Percentiles rank a stretch among this genome's conserved stretches.
phyloP scores from a whole-genome alignment of 2,113 vertebrate genomes.

The Stomatorhinus ivindoensis region DNA sequence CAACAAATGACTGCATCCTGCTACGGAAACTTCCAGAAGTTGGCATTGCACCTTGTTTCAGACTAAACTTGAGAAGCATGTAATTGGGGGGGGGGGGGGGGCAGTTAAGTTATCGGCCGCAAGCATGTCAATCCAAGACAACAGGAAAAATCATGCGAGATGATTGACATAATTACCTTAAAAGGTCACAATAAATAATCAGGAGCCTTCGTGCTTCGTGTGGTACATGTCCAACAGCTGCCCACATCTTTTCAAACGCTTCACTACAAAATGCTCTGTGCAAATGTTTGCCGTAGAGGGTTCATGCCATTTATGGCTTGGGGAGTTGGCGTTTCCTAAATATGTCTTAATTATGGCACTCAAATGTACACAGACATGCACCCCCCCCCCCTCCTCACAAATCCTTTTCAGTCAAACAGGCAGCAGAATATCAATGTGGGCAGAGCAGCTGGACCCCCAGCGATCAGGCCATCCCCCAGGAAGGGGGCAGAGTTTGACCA shows the following conservation, averaged over 20 bases:
- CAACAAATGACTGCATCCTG: slow-evolving; percentile 11
- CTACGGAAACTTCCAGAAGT: not conserved
- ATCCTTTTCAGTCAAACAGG: not conserved
- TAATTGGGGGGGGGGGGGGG: not conserved
- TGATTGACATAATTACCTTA: slow-evolving; percentile 4
- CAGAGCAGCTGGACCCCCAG: not conserved
- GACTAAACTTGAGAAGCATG: not conserved
- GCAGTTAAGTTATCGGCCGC: not conserved
- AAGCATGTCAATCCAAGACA: not conserved
- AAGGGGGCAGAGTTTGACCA: not conserved
- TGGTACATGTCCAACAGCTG: no score
- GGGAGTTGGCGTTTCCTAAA: not conserved
- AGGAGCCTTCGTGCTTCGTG: not conserved
- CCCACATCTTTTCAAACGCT: not conserved
- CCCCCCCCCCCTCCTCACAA: not conserved
- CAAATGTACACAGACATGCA: not conserved
- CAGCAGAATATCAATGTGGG: not conserved
- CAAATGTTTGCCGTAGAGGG: not conserved
- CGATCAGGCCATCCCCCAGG: not conserved
- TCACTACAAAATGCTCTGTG: not conserved
- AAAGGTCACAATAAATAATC: not conserved
- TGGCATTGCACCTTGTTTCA: not conserved
- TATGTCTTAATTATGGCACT: not conserved
- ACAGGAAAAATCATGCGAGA: not conserved
- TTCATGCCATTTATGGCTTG: not conserved